Percentiles rank a stretch among this genome's conserved stretches.
These are phyloP conservation scores for Zosterops lateralis DNA, from an alignment of 2,113 vertebrate genomes.

Conservation along the genomic window DNA sequence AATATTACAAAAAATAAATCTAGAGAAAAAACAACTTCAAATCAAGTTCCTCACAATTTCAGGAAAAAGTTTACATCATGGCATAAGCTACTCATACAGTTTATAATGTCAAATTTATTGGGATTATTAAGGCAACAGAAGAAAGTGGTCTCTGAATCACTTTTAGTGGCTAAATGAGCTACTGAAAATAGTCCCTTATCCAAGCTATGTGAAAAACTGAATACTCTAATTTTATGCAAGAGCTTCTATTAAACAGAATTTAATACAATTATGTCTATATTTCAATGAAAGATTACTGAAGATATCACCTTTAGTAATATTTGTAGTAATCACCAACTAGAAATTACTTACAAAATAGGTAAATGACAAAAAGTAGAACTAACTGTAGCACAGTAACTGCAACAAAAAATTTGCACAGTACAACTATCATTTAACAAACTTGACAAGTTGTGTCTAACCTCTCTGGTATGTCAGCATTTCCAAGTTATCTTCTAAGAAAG, in stretches of 20 bases:
- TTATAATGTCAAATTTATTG: not conserved
- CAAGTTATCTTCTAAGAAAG: not conserved
- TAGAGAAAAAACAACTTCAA: not conserved
- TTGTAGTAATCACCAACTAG: not conserved
- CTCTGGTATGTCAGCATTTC: not conserved
- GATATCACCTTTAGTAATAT: not conserved
- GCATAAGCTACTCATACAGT: not conserved
- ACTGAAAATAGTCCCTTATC: not conserved
- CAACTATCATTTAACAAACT: not conserved
- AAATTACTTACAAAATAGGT: not conserved
- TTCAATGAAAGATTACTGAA: not conserved
- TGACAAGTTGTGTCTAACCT: not conserved
- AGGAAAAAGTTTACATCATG: not conserved
- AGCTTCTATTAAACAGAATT: not conserved
- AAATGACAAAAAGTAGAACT: not conserved
- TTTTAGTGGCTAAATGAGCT: not conserved
- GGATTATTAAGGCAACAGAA: not conserved
- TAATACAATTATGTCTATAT: not conserved
- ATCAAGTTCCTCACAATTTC: not conserved
- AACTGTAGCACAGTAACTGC: not conserved
- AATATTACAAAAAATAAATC: not conserved
- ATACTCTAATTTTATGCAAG: not conserved
- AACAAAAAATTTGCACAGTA: not conserved
- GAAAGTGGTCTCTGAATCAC: not conserved
- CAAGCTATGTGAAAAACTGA: not conserved